These are phyloP conservation scores for Cassiopea xamachana DNA, from an alignment of 30 jellyfish, hydroid and myxozoan genomes.

Conservation along the genomic window DNA sequence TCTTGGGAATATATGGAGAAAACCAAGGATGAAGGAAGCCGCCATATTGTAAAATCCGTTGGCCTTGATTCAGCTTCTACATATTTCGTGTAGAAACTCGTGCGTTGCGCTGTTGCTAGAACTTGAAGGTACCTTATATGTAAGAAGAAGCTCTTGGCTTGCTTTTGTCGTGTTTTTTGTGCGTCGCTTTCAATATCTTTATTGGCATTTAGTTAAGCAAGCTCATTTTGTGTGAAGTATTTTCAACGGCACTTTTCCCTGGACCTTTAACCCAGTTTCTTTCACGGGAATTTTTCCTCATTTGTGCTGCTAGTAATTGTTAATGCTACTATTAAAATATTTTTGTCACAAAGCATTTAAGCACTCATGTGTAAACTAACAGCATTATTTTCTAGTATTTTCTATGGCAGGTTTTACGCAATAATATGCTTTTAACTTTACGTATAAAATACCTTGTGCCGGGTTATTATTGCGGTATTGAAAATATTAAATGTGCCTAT, in stretches of 20 bases:
- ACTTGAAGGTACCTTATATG: not conserved
- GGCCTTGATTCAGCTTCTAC: not conserved
- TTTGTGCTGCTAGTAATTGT: no score
- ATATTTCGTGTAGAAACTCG: not conserved
- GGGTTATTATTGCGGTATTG: no score
- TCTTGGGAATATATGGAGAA: not conserved
- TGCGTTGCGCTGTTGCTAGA: not conserved
- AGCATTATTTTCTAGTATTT: no score
- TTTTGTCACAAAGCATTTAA: no score
- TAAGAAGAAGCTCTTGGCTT: not conserved
- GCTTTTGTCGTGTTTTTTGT: slow-evolving; percentile 5
- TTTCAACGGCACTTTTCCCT: not conserved
- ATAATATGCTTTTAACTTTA: no score
- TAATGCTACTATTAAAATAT: no score
- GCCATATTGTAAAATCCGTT: not conserved
- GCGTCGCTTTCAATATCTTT: not conserved
- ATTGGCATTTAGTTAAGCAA: not conserved
- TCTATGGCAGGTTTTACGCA: no score
- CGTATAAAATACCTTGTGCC: no score
- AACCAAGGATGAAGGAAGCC: not conserved
- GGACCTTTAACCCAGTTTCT: not conserved
- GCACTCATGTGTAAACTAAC: no score
- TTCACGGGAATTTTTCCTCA: no score
- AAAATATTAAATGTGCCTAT: no score
- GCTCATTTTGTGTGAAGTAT: not conserved